Evolutionary conservation across 2,888 invertebrate genomes (phyloP), one percentile per base, ranked within the genome.

Genomic region (Drymonia ruficornis): DNA sequence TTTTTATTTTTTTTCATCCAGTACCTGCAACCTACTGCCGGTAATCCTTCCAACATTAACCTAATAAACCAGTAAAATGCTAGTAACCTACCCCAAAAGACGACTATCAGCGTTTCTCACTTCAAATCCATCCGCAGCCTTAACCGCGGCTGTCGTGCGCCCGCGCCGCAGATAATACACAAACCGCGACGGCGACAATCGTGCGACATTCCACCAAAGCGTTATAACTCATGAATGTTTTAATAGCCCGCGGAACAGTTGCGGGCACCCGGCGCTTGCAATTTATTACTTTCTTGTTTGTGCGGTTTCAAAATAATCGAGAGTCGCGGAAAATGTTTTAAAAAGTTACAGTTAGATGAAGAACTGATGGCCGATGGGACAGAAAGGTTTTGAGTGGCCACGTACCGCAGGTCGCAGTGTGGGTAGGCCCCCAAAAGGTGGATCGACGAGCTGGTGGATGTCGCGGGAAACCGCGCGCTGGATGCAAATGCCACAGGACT

Each of bases 201-300:
- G 73, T 74, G 73, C 65, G 65, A 79, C 80, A 76, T 72, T 72
- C 72, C 59, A 50, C 60, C 51, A 65, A 70, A 74, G 70, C 70
- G 73, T 70, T 76, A 74, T 78, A 80, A 78, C 76, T 81, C 81
- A 80, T 73, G 79, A 76, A 78, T 78, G 78, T 80, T 76, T 73
- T 75, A 77, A 83, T 70, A 70, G 67, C 60, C 55, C 55, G 55
- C 63, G 59, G 44, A 47, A 47, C 47, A 34, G 47, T 18, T 34
- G 16, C 31, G 34, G 61, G 74, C 71, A 70, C 65, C 65, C 67
- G 65, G 67, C 64, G 59, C 53, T 58, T 64, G 69, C 69, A 61
- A 70, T 70, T 70, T 70, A 70, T 70, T 72, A 61, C 47, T 34
- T 47, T 47, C 47, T 47, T 70, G 61, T 52, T 49, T 59, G 55